Evolutionary conservation across 2,113 vertebrate species (phyloP).

Genomic region (Heterochromis multidens): DNA sequence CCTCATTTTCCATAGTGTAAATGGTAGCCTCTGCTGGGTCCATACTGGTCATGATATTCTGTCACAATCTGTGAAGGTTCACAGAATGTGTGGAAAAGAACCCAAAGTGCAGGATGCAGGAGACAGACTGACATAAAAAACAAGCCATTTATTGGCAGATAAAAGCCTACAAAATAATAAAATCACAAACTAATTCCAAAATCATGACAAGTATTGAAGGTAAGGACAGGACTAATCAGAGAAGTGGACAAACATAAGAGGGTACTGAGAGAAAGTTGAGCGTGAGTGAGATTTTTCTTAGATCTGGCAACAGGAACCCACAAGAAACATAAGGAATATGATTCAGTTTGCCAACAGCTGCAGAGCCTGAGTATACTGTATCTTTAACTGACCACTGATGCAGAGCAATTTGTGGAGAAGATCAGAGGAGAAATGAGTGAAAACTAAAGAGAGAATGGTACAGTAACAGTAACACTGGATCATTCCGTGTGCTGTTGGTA

Average conservation of each 20-base stretch:
- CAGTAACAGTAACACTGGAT: too few relatives aligned
- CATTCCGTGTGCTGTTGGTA: too few relatives aligned
- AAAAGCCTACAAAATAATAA: too few relatives aligned
- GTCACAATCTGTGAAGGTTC: background rate
- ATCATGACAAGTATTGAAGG: background rate
- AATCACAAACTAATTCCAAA: background rate
- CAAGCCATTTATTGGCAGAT: background rate
- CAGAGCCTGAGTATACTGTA: too few relatives aligned
- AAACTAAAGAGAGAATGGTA: too few relatives aligned
- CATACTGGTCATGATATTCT: background rate
- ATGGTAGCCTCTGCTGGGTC: background rate
- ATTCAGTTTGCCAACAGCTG: too few relatives aligned
- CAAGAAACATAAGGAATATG: background rate
- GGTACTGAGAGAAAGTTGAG: background rate
- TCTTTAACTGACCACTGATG: too few relatives aligned
- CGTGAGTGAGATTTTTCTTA: background rate
- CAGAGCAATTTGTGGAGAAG: too few relatives aligned
- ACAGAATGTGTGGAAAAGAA: background rate
- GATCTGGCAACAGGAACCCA: background rate
- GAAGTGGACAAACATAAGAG: too few relatives aligned
- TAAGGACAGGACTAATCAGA: background rate
- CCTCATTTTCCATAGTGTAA: background rate
- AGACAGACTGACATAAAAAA: background rate
- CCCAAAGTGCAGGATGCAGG: background rate
- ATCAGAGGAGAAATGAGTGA: too few relatives aligned